Percentiles rank a stretch among this genome's conserved stretches.
Conservation (phyloP, 92 coral and sea anemone genomes). For the Pocillopora meandrina region DNA sequence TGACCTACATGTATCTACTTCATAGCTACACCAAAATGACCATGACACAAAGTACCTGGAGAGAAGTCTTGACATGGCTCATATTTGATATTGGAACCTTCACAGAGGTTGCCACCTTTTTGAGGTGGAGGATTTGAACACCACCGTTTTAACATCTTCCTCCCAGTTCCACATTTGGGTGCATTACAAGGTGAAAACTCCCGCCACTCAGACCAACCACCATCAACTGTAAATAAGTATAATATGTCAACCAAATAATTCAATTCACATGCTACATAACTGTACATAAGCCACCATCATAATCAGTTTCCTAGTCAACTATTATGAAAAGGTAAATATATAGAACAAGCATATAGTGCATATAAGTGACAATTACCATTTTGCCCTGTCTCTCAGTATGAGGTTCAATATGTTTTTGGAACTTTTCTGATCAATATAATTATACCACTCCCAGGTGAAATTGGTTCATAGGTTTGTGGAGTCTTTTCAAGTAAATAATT, state of each 20-base stretch:
- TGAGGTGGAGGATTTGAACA: conserved; percentile 43
- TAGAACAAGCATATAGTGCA: no score
- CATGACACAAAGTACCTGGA: conserved; percentile 1
- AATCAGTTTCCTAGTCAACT: no score
- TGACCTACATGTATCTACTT: no score
- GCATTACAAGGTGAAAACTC: conserved; percentile 27
- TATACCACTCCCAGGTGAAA: no score
- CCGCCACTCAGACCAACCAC: conserved; percentile 39
- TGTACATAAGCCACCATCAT: neutral
- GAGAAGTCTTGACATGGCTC: conserved; percentile 25
- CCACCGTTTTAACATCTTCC: conserved; percentile 4
- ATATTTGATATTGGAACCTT: neutral
- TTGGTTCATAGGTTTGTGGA: no score
- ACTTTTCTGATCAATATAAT: no score
- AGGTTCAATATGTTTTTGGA: no score
- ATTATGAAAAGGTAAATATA: no score
- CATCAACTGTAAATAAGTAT: conserved; percentile 22
- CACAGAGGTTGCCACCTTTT: conserved; percentile 36
- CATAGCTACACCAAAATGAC: neutral
- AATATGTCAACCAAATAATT: neutral
- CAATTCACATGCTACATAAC: neutral
- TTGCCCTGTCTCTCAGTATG: no score
- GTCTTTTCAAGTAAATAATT: no score
- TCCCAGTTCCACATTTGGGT: conserved; percentile 41
- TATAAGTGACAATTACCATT: no score